Base-by-base conservation (phyloP, 2,797 vertebrate genomes). In the Meriones psammophilus region DNA sequence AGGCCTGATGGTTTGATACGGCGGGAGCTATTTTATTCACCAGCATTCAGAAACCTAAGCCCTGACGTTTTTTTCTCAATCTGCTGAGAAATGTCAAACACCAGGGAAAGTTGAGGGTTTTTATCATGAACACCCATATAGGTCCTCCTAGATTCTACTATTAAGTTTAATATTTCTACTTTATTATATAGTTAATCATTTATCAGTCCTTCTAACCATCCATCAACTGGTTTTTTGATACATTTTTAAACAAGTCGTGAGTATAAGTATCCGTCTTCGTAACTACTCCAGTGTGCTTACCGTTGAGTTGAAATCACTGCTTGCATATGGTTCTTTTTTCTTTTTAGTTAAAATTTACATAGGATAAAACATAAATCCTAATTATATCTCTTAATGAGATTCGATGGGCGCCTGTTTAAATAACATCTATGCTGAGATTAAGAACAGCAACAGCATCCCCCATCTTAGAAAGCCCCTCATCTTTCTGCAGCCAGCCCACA, bases 341-440 rank as follows among this genome's bases (percentile, higher is more conserved):
- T 94, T 91, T 89, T 73, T n/a, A 71, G 84, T 33, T 66, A 78
- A 78, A 78, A 94, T 90, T 88, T 95, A 77, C 39, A 36, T 87
- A 18, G 18, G 46, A 68, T 92, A 50, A 74, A 87, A 89, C 87
- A 30, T 76, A 33, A 50, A 73, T 81, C 18, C n/a, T 94, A 89
- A 73, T 96, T 74, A 71, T 4, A 77, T n/a, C 33, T 33, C 71
- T 92, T 93, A 86, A 68, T 88, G 73, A 92, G 78, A 79, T 74
- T 94, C 74, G 36, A 46, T 42, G 78, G 68, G 17, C 58, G 20
- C 50, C 79, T 73, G 24, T 81, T 94, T 88, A 78, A 77, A 88
- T 54, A 79, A 91, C 89, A 83, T 10, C 28, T 58, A 60, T 39
- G 46, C 46, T 24, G 83, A 88, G 46, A 36, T 88, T 33, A 81